A percentile compares a stretch with the other conserved stretches of the same genome.
Evolutionary conservation across 2,113 vertebrate genomes (phyloP).

Genomic region (Hiodon tergisus): DNA sequence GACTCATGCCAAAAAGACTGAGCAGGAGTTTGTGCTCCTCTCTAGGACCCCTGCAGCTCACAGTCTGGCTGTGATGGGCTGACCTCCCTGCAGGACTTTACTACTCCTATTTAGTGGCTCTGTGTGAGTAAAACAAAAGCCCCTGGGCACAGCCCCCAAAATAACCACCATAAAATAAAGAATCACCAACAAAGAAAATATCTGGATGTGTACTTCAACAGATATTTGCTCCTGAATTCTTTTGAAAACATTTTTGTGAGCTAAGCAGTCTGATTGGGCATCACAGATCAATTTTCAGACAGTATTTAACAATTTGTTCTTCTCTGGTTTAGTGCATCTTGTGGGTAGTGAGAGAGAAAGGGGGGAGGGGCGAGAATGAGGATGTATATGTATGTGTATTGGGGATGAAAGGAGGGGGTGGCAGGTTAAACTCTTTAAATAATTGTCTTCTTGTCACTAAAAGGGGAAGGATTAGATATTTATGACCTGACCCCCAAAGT

Average conservation of each 20-base stretch:
- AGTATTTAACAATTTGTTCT: constrained; percentile 9
- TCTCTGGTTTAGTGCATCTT: constrained; percentile 4
- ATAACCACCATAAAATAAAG: background rate
- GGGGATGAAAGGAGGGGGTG: background rate
- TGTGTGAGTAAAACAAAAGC: constrained; percentile 2
- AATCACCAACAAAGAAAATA: background rate
- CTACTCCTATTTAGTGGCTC: constrained; percentile 17
- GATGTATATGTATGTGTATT: background rate
- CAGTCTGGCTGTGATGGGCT: constrained; percentile 6
- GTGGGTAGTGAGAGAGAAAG: constrained; percentile 1
- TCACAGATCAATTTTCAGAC: constrained; percentile 2
- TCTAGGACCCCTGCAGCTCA: background rate
- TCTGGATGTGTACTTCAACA: background rate
- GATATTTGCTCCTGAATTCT: background rate
- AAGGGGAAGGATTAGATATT: constrained; percentile 72
- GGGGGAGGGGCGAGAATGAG: background rate
- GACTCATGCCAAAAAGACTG: background rate
- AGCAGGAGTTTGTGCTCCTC: background rate
- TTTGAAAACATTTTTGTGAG: background rate
- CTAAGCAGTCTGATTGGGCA: background rate
- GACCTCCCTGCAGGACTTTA: constrained; percentile 1
- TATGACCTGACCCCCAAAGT: constrained; percentile 62
- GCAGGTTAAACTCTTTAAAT: constrained; percentile 47
- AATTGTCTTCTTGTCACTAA: constrained; percentile 70
- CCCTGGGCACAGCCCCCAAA: background rate